Evolutionary conservation across 2,888 invertebrate species (phyloP), one percentile per base, ranked within the genome.

Genomic region (Leptopilina drosophilae): DNA sequence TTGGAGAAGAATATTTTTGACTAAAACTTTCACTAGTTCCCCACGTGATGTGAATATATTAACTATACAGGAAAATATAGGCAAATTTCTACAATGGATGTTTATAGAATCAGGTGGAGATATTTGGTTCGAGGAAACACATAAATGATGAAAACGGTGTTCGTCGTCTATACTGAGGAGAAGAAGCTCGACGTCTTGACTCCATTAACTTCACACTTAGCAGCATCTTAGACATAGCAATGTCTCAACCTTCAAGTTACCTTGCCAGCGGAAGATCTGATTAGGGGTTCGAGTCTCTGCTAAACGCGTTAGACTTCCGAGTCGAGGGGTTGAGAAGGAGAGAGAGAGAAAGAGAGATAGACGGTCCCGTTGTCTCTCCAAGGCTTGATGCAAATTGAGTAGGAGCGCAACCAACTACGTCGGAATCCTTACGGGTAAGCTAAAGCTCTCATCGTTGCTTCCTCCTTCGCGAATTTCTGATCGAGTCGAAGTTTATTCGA

Each of bases 161-260:
- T 73, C 73, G 56, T 56, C 53, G 40, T 73, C 53, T 73, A 73
- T 73, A 53, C 69, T 56, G 49, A 56, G 75, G 77, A 67, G 40
- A 77, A 79, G 78, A 78, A 81, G 83, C 49, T 82, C 87, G 87
- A 86, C 88, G 88, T 89, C 89, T 90, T 90, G 90, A 90, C 90
- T 91, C 91, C 90, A 91, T 91, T 91, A 91, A 91, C 91, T 91
- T 90, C 88, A 91, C 91, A 91, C 91, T 91, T 91, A 91, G 89
- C 87, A 87, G 87, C 88, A 86, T 87, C 88, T 88, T 87, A 85
- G 87, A 78, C 85, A 80, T 82, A 81, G 80, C 82, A 67, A 82
- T 80, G 84, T 79, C 82, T 78, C 82, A 83, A 77, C 84, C 79
- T 80, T 83, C 84, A 83, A 80, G 81, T 82, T 82, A 80, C 81